These are phyloP conservation scores for Mesorhabditis sp. DNA, from an alignment of 2,888 invertebrate genomes.

Conservation along the genomic window DNA sequence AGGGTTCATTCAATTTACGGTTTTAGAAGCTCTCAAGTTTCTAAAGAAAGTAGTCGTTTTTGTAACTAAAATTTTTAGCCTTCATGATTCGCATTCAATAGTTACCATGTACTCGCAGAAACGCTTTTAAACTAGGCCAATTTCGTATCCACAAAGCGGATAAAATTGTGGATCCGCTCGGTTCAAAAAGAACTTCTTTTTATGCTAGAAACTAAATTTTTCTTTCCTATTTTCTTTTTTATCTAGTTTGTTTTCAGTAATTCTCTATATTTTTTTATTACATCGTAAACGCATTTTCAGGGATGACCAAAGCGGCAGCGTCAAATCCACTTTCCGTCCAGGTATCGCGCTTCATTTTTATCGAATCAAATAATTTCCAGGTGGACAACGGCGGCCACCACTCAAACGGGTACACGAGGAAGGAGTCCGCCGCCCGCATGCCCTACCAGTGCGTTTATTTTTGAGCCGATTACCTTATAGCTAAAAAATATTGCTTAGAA, in stretches of 20 bases:
- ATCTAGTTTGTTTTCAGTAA: background rate
- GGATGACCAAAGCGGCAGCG: constrained; percentile 6
- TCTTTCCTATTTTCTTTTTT: background rate
- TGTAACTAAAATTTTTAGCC: too few species aligned
- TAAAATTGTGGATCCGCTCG: too few species aligned
- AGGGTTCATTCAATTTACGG: too few species aligned
- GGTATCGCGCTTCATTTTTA: constrained; percentile 8
- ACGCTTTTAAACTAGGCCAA: too few species aligned
- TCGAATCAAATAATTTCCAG: background rate
- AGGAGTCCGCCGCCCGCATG: background rate
- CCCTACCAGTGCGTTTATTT: background rate
- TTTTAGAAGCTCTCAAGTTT: too few species aligned
- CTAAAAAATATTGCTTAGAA: background rate
- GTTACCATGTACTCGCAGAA: too few species aligned
- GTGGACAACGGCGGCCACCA: background rate
- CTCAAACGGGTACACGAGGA: background rate
- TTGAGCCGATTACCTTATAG: background rate
- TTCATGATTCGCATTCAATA: too few species aligned
- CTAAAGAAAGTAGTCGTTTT: too few species aligned
- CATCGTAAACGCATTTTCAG: background rate
- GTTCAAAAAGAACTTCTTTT: too few species aligned
- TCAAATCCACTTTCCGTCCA: constrained; percentile 1
- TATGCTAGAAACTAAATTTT: too few species aligned
- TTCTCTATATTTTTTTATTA: background rate
- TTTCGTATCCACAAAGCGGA: too few species aligned